phyloP scores from a whole-genome alignment of 2,797 vertebrate genomes.

The Catostomus latipinnis region DNA sequence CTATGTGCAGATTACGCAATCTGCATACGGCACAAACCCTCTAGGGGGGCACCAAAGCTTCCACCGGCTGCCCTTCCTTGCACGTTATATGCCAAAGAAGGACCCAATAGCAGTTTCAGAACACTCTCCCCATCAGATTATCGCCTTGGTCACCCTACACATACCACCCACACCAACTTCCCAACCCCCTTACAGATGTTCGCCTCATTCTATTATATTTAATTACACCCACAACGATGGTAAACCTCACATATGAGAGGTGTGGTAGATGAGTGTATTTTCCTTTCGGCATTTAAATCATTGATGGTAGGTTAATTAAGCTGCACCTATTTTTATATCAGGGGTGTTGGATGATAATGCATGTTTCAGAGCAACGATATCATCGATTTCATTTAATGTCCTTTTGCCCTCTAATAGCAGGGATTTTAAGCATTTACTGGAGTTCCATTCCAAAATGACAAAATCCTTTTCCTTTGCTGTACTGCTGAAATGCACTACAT shows the following conservation, averaged over 20 bases:
- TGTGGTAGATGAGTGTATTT: conserved; percentile 29
- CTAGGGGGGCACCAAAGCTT: too few relatives aligned
- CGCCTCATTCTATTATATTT: too few relatives aligned
- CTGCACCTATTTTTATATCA: conserved; percentile 41
- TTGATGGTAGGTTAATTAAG: conserved; percentile 59
- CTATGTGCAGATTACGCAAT: too few relatives aligned
- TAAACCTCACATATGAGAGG: conserved; percentile 16
- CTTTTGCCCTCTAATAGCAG: conserved; percentile 21
- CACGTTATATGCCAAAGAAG: too few relatives aligned
- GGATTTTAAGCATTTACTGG: conserved; percentile 10
- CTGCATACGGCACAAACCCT: too few relatives aligned
- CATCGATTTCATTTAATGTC: conserved; percentile 19
- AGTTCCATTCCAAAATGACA: conserved; percentile 5
- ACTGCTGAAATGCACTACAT: conserved; percentile 30
- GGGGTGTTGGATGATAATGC: conserved; percentile 20
- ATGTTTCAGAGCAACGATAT: conserved; percentile 35
- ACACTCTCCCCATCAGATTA: too few relatives aligned
- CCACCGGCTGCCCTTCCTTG: too few relatives aligned
- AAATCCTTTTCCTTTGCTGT: conserved; percentile 20
- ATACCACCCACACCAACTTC: too few relatives aligned
- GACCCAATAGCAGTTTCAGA: too few relatives aligned
- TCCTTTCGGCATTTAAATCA: conserved; percentile 40
- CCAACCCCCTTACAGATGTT: too few relatives aligned
- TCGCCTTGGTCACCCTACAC: too few relatives aligned
- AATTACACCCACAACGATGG: conserved; percentile 1